These are phyloP conservation scores for Crocodylus rhombifer DNA, from an alignment of 2,797 vertebrate species.

Conservation along the genomic window DNA sequence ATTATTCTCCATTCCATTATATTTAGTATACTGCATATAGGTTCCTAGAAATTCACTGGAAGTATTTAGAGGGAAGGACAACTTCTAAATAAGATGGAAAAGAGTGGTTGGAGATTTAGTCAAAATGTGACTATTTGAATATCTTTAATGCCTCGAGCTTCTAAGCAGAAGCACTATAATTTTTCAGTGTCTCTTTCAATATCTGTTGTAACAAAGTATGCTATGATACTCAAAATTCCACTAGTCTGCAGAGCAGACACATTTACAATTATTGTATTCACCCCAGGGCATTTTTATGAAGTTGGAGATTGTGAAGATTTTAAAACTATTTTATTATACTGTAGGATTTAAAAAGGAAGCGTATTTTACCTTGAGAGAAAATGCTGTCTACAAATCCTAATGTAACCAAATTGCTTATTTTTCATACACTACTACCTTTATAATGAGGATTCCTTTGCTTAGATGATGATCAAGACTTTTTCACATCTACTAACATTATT, in stretches of 20 bases:
- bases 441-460: background rate
- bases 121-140: conserved; percentile 31
- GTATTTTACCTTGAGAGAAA: conserved; percentile 35
- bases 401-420: background rate
- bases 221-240: conserved; percentile 57
- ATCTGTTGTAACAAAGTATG: conserved; percentile 33
- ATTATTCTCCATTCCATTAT: conserved; percentile 37
- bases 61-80: conserved; percentile 30
- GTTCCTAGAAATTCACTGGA: background rate
- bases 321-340: conserved; percentile 25
- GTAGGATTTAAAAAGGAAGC: conserved; percentile 23
- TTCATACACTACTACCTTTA: background rate
- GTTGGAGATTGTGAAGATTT: conserved; percentile 25
- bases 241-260: conserved; percentile 12
- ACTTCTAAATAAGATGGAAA: conserved; percentile 44
- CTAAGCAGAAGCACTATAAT: conserved; percentile 13
- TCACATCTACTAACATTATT: background rate
- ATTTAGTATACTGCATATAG: background rate
- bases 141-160: conserved; percentile 37
- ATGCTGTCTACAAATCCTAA: background rate
- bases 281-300: conserved; percentile 57
- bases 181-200: conserved; percentile 14
- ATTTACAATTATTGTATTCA: conserved; percentile 50
- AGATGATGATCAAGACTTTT: background rate
- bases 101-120: conserved; percentile 1